Percentiles rank a stretch among this genome's conserved stretches.
phyloP scores from a whole-genome alignment of 1,140 invertebrate genomes.

The Lordiphosa stackelbergi region DNA sequence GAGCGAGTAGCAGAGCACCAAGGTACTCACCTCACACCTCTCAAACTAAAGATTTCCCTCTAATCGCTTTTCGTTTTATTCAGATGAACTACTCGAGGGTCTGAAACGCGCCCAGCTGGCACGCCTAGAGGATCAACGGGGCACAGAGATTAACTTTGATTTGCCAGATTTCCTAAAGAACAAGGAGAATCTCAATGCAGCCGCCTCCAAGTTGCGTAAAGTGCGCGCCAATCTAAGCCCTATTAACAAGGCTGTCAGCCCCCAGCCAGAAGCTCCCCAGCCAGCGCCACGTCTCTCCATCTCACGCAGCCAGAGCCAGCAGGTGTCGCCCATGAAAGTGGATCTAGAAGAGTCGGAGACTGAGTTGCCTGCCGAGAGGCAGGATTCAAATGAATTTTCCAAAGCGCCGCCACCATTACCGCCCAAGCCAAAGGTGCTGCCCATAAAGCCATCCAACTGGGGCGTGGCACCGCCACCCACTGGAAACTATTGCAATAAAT shows the following conservation, averaged over 20 bases:
- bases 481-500: constrained; percentile 58
- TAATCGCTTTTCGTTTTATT: background rate
- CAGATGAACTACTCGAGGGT: constrained; percentile 84
- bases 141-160: constrained; percentile 89
- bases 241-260: constrained; percentile 40
- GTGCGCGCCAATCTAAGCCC: constrained; percentile 61
- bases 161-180: constrained; percentile 88
- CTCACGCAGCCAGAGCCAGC: constrained; percentile 39
- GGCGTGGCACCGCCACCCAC: constrained; percentile 54
- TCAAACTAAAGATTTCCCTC: background rate
- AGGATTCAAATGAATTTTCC: constrained; percentile 44
- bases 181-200: constrained; percentile 76
- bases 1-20: constrained; percentile 83
- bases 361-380: constrained; percentile 25
- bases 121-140: constrained; percentile 88
- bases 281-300: constrained; percentile 72
- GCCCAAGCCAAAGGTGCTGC: constrained; percentile 80
- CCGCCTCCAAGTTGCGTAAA: constrained; percentile 64
- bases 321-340: constrained; percentile 63
- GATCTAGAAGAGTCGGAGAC: constrained; percentile 47
- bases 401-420: constrained; percentile 79
- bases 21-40: constrained; percentile 74
- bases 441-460: constrained; percentile 80
- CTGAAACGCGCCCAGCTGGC: constrained; percentile 86
- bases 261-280: constrained; percentile 54